Percentiles rank a stretch among this genome's conserved stretches.
These are phyloP conservation scores for Copsychus sechellarum DNA, from an alignment of 2,113 vertebrate species.

Conservation along the genomic window DNA sequence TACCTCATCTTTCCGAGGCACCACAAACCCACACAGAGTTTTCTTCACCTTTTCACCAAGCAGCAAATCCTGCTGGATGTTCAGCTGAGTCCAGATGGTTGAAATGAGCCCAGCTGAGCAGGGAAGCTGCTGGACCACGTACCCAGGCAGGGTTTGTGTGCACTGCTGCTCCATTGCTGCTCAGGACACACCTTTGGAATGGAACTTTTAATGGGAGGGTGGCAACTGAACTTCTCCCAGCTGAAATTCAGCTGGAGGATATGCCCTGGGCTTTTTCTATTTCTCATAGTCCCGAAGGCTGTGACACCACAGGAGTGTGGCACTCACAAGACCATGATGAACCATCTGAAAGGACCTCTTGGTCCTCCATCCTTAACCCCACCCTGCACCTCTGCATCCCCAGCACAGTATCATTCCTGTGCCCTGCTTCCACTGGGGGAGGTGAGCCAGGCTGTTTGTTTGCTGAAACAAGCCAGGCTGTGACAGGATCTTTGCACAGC, in stretches of 20 bases:
- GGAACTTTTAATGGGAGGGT: not conserved
- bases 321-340: not conserved
- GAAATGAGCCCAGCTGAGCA: not conserved
- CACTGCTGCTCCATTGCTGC: rapidly evolving
- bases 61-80: not conserved
- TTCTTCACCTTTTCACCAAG: not conserved
- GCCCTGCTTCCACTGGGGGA: not conserved
- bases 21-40: not conserved
- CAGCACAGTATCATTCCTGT: not conserved
- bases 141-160: not conserved
- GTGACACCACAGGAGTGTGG: rapidly evolving
- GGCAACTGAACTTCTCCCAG: not conserved
- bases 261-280: rapidly evolving
- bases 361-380: not conserved
- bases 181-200: not conserved
- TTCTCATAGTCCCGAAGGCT: not conserved
- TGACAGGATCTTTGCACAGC: not conserved
- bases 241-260: not conserved
- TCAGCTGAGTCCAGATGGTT: not conserved
- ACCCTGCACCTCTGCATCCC: not conserved
- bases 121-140: not conserved
- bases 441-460: not conserved
- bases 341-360: not conserved
- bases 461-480: not conserved
- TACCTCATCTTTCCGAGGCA: not conserved